Evolutionary conservation across 2,888 invertebrate species (phyloP), one percentile per base, ranked within the genome.

Genomic region (Drosophila mimica): DNA sequence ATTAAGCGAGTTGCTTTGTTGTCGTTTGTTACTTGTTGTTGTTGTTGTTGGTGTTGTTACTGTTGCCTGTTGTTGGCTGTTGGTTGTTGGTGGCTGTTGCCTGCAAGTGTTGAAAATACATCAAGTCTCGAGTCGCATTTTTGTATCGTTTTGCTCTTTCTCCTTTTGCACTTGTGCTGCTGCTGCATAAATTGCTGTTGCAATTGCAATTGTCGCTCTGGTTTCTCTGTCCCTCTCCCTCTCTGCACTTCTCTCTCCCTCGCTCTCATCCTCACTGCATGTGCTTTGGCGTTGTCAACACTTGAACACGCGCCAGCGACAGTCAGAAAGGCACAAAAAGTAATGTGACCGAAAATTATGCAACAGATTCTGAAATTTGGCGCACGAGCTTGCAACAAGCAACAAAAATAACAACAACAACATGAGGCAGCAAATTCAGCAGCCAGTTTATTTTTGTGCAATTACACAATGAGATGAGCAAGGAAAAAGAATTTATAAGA

Each of bases 241-340:
- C 15, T 17, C 28, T 25, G 25, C 25, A 25, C 25, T 25, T 11
- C 9, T 2, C 11, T 1, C n/a, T 3, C 9, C 0, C 48, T 2
- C 20, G 3, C 46, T 13, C 46, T 46, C 5, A 6, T 66, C 65
- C 46, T 15, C 4, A 7, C 7, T 46, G 46, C 46, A 4, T 15
- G 25, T 46, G 74, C 71, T 57, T 57, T 66, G 76, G 81, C 73
- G 77, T 65, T 85, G 86, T 88, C 84, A 86, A 73, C 87, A 90
- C 89, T 89, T 91, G 88, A 91, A 88, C 89, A 89, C 89, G 89
- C 88, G 82, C 86, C 81, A 82, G 79, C 77, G 63, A 74, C 74
- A 61, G 67, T 64, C 63, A 31, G 66, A 76, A 79, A 66, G 68
- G 76, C 83, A 75, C 40, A 73, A 63, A 36, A 61, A 48, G 30